Conservation (phyloP, 1,140 invertebrate species). For the Mylabris phalerata region DNA sequence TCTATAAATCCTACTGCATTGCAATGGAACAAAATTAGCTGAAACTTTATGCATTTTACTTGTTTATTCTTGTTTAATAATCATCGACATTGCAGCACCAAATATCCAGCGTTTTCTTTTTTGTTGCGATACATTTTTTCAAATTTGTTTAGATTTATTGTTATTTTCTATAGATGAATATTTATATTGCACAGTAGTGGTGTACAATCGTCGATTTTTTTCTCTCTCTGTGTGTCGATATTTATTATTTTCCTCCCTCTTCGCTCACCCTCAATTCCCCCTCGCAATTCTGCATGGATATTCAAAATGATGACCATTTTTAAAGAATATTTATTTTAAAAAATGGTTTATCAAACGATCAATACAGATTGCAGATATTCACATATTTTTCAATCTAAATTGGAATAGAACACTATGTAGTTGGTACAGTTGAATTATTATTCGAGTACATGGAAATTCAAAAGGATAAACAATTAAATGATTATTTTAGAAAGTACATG, state of each 20-base stretch:
- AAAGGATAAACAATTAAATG: too few relatives aligned
- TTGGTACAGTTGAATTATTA: too few relatives aligned
- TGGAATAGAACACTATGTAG: too few relatives aligned
- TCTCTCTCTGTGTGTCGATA: too few relatives aligned
- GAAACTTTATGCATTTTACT: constrained; percentile 8
- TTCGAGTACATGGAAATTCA: too few relatives aligned
- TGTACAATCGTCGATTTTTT: not conserved
- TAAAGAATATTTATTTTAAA: constrained; percentile 13
- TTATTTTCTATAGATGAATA: constrained; percentile 15
- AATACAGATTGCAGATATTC: not conserved
- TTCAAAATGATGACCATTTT: constrained; percentile 9
- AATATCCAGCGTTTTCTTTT: constrained; percentile 9
- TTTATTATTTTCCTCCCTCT: too few relatives aligned
- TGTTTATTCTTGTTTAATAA: not conserved
- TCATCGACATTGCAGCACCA: constrained; percentile 7
- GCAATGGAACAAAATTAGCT: constrained; percentile 6
- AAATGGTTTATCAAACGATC: constrained; percentile 12
- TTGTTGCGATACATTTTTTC: not conserved
- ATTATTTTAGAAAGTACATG: too few relatives aligned
- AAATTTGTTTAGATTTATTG: constrained; percentile 2
- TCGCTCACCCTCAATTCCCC: too few relatives aligned
- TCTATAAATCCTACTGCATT: not conserved
- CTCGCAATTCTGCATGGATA: not conserved
- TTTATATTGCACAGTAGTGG: constrained; percentile 3
- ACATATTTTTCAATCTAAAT: too few relatives aligned